phyloP scores from a whole-genome alignment of 2,113 vertebrate species.

The Brienomyrus brachyistius region DNA sequence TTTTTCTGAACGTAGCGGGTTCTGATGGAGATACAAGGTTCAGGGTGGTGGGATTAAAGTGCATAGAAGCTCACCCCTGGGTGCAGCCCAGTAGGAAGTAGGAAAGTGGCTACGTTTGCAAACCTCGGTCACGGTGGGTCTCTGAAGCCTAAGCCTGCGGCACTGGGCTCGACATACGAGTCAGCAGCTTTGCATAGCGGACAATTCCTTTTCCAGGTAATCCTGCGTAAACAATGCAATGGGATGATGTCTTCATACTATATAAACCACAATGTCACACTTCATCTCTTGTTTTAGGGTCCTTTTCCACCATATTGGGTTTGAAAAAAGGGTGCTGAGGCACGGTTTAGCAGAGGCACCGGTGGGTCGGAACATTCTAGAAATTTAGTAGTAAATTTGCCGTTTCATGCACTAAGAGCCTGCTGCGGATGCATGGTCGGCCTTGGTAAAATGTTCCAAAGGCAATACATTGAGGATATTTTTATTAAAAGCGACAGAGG shows the following conservation, averaged over 20 bases:
- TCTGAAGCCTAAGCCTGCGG: neutral
- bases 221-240: neutral
- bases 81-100: neutral
- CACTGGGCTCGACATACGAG: neutral
- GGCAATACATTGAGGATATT: neutral
- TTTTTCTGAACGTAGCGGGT: neutral
- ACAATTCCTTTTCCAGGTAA: neutral
- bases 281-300: neutral
- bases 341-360: neutral
- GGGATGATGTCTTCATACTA: neutral
- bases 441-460: neutral
- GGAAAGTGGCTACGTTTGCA: neutral
- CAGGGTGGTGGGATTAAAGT: neutral
- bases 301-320: neutral
- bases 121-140: neutral
- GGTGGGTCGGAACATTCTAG: neutral
- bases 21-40: neutral
- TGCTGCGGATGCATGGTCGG: neutral
- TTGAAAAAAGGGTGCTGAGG: neutral
- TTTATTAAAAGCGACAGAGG: neutral
- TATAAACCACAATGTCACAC: neutral
- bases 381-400: neutral
- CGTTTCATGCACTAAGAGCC: neutral
- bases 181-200: neutral
- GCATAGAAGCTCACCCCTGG: neutral